Evolutionary conservation across 2,888 invertebrate genomes (phyloP).

Genomic region (Drosophila ezoana): DNA sequence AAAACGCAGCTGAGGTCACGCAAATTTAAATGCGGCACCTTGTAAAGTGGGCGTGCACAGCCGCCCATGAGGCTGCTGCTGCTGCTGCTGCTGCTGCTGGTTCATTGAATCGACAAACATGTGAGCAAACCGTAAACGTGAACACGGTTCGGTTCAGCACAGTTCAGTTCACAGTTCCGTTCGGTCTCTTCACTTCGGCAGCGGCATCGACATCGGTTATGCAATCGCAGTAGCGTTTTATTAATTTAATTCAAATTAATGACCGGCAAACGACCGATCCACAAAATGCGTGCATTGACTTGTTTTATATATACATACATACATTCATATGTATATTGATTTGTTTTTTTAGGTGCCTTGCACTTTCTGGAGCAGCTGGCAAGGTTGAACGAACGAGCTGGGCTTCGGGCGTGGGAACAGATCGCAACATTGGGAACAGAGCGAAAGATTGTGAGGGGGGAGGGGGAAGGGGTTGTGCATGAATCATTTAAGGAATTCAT

Average conservation of each 20-base stretch:
- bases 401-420: constrained; percentile 29
- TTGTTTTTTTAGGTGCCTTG: constrained; percentile 25
- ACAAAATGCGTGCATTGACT: constrained; percentile 46
- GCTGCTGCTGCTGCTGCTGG: background rate
- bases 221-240: constrained; percentile 31
- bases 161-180: background rate
- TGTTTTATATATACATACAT: background rate
- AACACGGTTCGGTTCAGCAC: constrained; percentile 10
- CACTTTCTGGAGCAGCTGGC: constrained; percentile 30
- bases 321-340: too few relatives aligned
- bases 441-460: background rate
- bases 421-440: background rate
- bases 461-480: background rate
- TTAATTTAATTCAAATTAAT: constrained; percentile 45
- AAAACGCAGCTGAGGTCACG: constrained; percentile 76
- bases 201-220: constrained; percentile 24
- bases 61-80: constrained; percentile 13
- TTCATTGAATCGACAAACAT: constrained; percentile 26
- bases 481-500: constrained; percentile 11
- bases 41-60: constrained; percentile 70
- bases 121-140: constrained; percentile 19
- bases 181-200: constrained; percentile 23
- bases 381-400: constrained; percentile 29
- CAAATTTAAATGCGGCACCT: constrained; percentile 43
- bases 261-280: constrained; percentile 32